Percentiles rank a stretch among this genome's conserved stretches.
Evolutionary conservation across 2,888 invertebrate species (phyloP).

Genomic region (Trissolcus japonicus): DNA sequence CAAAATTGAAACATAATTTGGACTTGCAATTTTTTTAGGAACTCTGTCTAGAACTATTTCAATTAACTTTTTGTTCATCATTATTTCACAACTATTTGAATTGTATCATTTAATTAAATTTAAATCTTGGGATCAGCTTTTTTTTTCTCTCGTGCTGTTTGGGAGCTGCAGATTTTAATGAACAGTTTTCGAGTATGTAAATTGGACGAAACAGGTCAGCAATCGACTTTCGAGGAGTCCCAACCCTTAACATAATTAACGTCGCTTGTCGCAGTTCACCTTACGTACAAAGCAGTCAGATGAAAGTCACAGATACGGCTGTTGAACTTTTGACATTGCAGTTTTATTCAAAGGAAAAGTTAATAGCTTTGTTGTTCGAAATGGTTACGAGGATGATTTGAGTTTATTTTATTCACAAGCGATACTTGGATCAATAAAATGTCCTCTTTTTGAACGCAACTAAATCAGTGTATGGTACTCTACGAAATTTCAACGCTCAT

Average conservation of each 20-base stretch:
- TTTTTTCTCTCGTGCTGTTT: not conserved
- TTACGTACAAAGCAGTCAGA: slow-evolving; percentile 27
- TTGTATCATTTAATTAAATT: too few relatives aligned
- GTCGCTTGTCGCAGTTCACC: slow-evolving; percentile 33
- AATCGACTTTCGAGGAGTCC: slow-evolving; percentile 32
- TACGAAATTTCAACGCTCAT: too few relatives aligned
- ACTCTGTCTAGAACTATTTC: not conserved
- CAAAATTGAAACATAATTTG: not conserved
- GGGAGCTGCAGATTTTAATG: too few relatives aligned
- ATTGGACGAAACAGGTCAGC: slow-evolving; percentile 34
- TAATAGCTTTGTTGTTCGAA: not conserved
- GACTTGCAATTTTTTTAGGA: not conserved
- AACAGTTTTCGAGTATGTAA: slow-evolving; percentile 17
- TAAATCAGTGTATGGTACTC: too few relatives aligned
- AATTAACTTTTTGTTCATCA: not conserved
- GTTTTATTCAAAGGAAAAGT: not conserved
- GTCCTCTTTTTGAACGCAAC: too few relatives aligned
- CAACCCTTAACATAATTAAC: slow-evolving; percentile 48
- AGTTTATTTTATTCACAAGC: too few relatives aligned
- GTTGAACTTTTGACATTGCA: slow-evolving; percentile 21
- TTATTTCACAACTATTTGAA: not conserved
- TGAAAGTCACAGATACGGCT: slow-evolving; percentile 31
- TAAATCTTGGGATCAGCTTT: not conserved
- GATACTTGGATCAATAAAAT: too few relatives aligned
- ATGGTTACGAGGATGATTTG: too few relatives aligned